These are phyloP conservation scores for Protonibea diacanthus DNA, from an alignment of 2,797 vertebrate species.

Conservation along the genomic window DNA sequence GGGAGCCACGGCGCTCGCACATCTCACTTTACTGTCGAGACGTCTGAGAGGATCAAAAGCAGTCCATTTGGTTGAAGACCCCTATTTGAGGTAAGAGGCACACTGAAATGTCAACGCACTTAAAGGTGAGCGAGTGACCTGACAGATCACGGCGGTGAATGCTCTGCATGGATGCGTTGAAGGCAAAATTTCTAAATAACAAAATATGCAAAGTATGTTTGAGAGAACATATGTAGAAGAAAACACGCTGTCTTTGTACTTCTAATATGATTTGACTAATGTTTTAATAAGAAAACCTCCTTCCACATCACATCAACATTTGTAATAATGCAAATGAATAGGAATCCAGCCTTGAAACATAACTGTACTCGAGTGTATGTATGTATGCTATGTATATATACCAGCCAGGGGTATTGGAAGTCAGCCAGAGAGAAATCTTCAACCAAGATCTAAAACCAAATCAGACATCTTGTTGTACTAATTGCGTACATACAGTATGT, in stretches of 20 bases:
- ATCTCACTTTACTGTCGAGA: slow-evolving; percentile 30
- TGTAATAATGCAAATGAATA: background rate
- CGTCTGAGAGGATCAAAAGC: slow-evolving; percentile 47
- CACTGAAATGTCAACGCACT: slow-evolving; percentile 79
- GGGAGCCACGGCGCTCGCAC: slow-evolving; percentile 2
- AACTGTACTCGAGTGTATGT: background rate
- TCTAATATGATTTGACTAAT: background rate
- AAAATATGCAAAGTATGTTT: background rate
- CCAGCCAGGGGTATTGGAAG: too few species aligned
- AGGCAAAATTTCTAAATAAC: slow-evolving; percentile 14
- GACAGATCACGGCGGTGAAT: slow-evolving; percentile 35
- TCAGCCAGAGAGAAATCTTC: too few species aligned
- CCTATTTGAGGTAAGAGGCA: slow-evolving; percentile 43
- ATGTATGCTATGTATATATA: background rate
- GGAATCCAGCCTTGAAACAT: background rate
- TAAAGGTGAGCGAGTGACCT: slow-evolving; percentile 57
- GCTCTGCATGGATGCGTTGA: slow-evolving; percentile 18
- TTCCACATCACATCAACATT: background rate
- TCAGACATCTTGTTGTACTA: too few species aligned
- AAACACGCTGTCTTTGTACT: background rate
- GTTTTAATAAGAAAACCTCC: background rate
- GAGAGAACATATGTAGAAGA: background rate
- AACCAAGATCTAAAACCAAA: too few species aligned
- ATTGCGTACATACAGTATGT: too few species aligned
- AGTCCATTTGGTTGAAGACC: slow-evolving; percentile 43